Evolutionary conservation across 2,888 invertebrate species (phyloP).

Genomic region (Meiosimyza decipiens): DNA sequence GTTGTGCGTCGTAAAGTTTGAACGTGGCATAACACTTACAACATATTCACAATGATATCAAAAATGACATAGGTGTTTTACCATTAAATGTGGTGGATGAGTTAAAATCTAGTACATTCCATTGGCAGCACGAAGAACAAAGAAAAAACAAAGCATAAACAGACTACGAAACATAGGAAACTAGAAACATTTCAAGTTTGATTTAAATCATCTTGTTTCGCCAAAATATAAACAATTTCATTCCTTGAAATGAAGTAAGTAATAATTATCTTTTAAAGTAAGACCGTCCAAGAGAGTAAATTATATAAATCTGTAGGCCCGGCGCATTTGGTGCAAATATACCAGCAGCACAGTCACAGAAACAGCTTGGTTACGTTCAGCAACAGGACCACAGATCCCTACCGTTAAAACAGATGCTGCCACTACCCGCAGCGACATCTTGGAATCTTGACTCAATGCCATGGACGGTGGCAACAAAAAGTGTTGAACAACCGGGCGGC

Average conservation of each 20-base stretch:
- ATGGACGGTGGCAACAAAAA: conserved; percentile 68
- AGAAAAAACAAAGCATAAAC: neutral
- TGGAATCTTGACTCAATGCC: conserved; percentile 71
- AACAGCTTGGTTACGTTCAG: conserved; percentile 22
- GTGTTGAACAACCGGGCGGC: conserved; percentile 59
- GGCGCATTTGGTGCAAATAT: conserved; percentile 14
- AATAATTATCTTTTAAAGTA: neutral
- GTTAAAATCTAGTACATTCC: too few relatives aligned
- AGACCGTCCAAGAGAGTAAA: neutral
- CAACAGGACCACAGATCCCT: neutral
- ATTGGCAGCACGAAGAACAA: neutral
- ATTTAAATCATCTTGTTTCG: too few relatives aligned
- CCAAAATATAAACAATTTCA: too few relatives aligned
- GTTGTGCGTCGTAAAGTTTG: too few relatives aligned
- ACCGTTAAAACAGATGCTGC: conserved; percentile 48
- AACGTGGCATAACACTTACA: too few relatives aligned
- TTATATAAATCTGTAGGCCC: neutral
- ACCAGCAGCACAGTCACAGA: conserved; percentile 12
- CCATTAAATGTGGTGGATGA: too few relatives aligned
- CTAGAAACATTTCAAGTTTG: too few relatives aligned
- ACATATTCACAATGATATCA: neutral
- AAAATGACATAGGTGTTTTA: too few relatives aligned
- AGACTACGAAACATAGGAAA: neutral
- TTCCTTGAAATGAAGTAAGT: conserved; percentile 10
- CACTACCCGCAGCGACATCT: conserved; percentile 49